Evolutionary conservation across 2,797 vertebrate genomes (phyloP).

Genomic region (Chelonia mydas): DNA sequence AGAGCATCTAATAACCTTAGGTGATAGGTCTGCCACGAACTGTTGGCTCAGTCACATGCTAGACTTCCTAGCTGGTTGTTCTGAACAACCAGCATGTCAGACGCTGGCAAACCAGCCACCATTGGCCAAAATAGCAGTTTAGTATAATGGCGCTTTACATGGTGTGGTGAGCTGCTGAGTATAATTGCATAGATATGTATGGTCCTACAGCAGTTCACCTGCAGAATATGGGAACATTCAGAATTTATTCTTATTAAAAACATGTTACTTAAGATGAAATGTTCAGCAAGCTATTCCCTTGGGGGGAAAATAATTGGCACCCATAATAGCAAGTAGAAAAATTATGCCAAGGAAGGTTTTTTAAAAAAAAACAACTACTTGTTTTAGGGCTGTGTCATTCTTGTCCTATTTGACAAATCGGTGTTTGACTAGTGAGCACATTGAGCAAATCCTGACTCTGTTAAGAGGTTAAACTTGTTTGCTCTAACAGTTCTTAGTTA

Average conservation of each 20-base stretch:
- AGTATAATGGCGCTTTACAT: background rate
- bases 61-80: background rate
- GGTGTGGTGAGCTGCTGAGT: background rate
- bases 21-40: background rate
- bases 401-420: background rate
- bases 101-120: background rate
- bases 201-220: background rate
- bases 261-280: background rate
- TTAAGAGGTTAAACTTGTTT: background rate
- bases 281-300: background rate
- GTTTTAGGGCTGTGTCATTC: background rate
- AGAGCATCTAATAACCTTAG: background rate
- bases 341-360: background rate
- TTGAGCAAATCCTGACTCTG: background rate
- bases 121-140: background rate
- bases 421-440: background rate
- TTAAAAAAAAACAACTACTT: background rate
- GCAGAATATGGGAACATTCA: background rate
- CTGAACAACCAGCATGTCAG: background rate
- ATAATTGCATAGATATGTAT: background rate
- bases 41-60: background rate
- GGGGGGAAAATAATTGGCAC: background rate
- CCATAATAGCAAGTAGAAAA: background rate
- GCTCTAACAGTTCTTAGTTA: background rate
- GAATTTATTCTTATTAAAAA: background rate